Percentiles rank a stretch among this genome's conserved stretches.
phyloP scores from a whole-genome alignment of 2,113 vertebrate species.

The Neogale vison region DNA sequence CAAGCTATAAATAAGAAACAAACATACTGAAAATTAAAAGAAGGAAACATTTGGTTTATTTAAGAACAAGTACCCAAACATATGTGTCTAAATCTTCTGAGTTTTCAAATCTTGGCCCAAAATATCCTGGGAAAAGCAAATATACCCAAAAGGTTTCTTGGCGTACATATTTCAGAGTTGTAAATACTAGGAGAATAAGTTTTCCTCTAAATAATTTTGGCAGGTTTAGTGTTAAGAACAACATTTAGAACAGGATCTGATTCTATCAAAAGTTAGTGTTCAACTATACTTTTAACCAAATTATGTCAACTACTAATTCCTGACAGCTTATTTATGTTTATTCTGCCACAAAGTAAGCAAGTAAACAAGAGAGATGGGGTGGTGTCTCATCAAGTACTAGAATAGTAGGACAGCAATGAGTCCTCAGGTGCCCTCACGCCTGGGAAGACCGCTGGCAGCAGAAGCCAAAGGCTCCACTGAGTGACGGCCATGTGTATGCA shows the following conservation, averaged over 20 bases:
- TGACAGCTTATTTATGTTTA: constrained; percentile 37
- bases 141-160: constrained; percentile 52
- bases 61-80: constrained; percentile 55
- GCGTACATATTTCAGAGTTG: constrained; percentile 43
- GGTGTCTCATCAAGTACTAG: neutral
- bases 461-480: neutral
- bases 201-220: constrained; percentile 64
- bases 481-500: neutral
- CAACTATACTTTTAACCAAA: constrained; percentile 48
- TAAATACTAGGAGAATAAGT: constrained; percentile 57
- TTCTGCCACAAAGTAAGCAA: constrained; percentile 27
- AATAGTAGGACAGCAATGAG: neutral
- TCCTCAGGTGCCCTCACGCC: neutral
- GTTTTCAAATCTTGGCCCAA: constrained; percentile 64
- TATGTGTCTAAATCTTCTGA: constrained; percentile 41
- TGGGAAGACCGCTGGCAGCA: neutral
- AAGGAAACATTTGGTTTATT: constrained; percentile 65
- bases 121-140: constrained; percentile 59
- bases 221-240: constrained; percentile 50
- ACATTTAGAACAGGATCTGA: constrained; percentile 49
- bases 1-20: constrained; percentile 48
- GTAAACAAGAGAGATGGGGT: neutral
- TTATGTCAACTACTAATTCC: constrained; percentile 47
- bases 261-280: constrained; percentile 44
- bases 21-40: constrained; percentile 56